Percentiles rank a stretch among this genome's conserved stretches.
These are phyloP conservation scores for Numenius arquata DNA, from an alignment of 2,113 vertebrate species.

Conservation along the genomic window DNA sequence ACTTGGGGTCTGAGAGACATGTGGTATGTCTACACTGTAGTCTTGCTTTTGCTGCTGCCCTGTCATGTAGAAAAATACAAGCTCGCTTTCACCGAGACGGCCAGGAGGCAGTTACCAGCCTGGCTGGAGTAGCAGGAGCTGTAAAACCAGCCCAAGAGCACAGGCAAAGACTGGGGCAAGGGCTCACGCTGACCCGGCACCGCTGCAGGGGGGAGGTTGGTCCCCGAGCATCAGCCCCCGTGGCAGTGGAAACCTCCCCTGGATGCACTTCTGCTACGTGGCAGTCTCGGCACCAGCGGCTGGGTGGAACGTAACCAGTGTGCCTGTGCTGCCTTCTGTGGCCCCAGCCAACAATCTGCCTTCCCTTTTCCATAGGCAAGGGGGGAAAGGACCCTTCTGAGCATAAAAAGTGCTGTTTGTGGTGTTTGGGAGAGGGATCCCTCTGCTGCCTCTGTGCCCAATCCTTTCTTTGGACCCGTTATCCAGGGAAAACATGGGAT, in stretches of 20 bases:
- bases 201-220: neutral
- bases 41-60: slow-evolving; percentile 58
- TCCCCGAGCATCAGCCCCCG: neutral
- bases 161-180: neutral
- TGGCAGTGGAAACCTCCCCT: neutral
- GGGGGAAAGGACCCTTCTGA: neutral
- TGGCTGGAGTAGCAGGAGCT: neutral
- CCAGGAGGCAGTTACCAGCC: neutral
- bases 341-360: neutral
- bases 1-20: slow-evolving; percentile 57
- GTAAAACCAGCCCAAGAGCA: neutral
- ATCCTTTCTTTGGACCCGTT: neutral
- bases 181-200: neutral
- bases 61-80: neutral
- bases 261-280: neutral
- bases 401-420: neutral
- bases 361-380: slow-evolving; percentile 7
- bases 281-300: neutral
- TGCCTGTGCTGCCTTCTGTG: slow-evolving; percentile 15
- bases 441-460: slow-evolving; percentile 8
- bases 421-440: neutral
- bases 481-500: neutral
- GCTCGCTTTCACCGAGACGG: neutral
- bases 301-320: neutral
- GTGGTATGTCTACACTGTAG: slow-evolving; percentile 24